Evolutionary conservation across 2,888 invertebrate genomes (phyloP).

Genomic region (Criorhina ranunculi): DNA sequence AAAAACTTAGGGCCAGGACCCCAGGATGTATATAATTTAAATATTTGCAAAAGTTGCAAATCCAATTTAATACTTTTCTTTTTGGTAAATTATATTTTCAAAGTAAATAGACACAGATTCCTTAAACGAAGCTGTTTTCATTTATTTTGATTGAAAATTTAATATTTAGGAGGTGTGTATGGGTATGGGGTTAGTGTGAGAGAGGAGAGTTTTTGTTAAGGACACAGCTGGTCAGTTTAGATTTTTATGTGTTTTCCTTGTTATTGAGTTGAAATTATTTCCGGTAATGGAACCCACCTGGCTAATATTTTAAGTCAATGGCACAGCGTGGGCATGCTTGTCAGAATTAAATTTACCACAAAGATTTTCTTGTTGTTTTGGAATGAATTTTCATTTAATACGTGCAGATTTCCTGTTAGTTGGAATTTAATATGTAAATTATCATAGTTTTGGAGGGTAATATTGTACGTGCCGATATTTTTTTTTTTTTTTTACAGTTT

Average conservation of each 20-base stretch:
- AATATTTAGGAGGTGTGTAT: slow-evolving; percentile 19
- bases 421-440: slow-evolving; percentile 6
- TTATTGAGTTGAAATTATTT: slow-evolving; percentile 26
- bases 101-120: slow-evolving; percentile 28
- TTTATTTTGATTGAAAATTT: slow-evolving; percentile 51
- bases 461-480: neutral
- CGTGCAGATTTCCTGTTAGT: slow-evolving; percentile 11
- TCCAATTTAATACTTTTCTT: slow-evolving; percentile 35
- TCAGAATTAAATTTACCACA: neutral
- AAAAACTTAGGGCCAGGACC: neutral
- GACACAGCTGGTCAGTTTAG: slow-evolving; percentile 26
- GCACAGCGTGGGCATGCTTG: neutral
- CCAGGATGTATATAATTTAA: slow-evolving; percentile 16
- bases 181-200: neutral
- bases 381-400: slow-evolving; percentile 24
- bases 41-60: slow-evolving; percentile 55
- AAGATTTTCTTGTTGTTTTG: neutral
- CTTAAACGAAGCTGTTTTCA: slow-evolving; percentile 15
- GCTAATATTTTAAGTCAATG: neutral
- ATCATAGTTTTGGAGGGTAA: neutral
- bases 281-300: slow-evolving; percentile 11
- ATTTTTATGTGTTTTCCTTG: slow-evolving; percentile 11
- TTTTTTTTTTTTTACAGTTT: too few relatives aligned
- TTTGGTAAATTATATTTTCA: slow-evolving; percentile 24
- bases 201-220: slow-evolving; percentile 2